Conservation (phyloP, 1,140 invertebrate genomes). For the Pogonomyrmex californicus region DNA sequence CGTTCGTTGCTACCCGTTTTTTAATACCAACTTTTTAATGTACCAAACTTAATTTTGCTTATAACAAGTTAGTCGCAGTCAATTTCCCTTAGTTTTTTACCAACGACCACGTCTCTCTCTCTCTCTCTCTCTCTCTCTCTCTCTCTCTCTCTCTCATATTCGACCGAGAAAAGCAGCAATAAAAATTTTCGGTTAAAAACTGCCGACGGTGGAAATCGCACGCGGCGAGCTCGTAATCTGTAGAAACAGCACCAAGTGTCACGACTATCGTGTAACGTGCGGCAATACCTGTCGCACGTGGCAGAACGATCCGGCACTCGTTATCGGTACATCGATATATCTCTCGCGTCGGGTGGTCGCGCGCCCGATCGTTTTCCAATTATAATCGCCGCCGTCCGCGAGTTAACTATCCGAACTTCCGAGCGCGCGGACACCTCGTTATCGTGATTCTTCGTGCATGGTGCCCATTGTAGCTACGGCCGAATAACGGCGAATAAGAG, state of each 20-base stretch:
- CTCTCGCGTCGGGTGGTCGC: conserved; percentile 4
- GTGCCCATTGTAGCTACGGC: conserved; percentile 63
- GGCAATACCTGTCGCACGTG: conserved; percentile 50
- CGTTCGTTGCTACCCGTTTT: background rate
- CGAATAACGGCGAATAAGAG: conserved; percentile 41
- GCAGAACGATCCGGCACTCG: conserved; percentile 56
- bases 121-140: background rate
- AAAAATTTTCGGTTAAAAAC: conserved; percentile 45
- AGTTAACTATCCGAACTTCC: conserved; percentile 61
- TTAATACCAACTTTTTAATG: conserved; percentile 17
- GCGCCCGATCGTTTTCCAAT: conserved; percentile 67
- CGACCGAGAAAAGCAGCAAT: background rate
- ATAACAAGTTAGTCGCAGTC: conserved; percentile 2
- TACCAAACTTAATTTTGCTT: conserved; percentile 21
- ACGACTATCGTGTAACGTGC: conserved; percentile 54
- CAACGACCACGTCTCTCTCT: background rate
- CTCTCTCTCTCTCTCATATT: background rate
- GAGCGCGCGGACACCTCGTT: conserved; percentile 68
- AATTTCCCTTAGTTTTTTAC: conserved; percentile 12
- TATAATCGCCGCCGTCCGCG: conserved; percentile 44
- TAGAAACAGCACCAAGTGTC: conserved; percentile 54
- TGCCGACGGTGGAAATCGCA: conserved; percentile 13
- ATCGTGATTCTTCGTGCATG: conserved; percentile 76
- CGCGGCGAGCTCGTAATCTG: conserved; percentile 16
- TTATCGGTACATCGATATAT: conserved; percentile 67